A percentile compares a stretch with the other conserved stretches of the same genome.
phyloP scores from a whole-genome alignment of 2,113 vertebrate species.

The Perognathus longimembris region DNA sequence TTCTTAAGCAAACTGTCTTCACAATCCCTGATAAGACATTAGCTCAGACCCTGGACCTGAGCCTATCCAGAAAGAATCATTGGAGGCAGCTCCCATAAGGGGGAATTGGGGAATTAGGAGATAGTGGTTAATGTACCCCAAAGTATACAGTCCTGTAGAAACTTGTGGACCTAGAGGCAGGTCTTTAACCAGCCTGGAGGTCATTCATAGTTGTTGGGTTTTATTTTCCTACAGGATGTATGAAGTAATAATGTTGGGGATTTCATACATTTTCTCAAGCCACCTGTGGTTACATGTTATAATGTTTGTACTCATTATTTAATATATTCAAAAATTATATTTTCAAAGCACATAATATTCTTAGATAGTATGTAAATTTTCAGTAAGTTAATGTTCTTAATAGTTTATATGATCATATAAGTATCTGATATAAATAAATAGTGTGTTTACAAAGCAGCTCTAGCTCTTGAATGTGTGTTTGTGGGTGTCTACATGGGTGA shows the following conservation, averaged over 20 bases:
- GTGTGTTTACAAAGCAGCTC: background rate
- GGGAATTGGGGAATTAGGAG: background rate
- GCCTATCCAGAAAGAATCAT: background rate
- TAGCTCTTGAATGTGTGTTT: background rate
- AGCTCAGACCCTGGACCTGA: background rate
- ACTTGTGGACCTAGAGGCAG: background rate
- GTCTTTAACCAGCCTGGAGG: background rate
- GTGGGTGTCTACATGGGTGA: no score
- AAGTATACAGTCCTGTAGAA: background rate
- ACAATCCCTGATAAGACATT: background rate
- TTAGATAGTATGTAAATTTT: constrained; percentile 1
- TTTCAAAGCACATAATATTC: background rate
- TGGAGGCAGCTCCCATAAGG: background rate
- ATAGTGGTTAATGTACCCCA: background rate
- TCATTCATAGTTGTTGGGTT: background rate
- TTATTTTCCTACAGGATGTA: background rate
- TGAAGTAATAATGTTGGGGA: background rate
- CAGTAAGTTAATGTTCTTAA: background rate
- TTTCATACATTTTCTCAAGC: background rate
- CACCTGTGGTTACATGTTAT: background rate
- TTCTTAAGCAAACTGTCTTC: background rate
- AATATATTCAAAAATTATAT: background rate
- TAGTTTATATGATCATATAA: background rate
- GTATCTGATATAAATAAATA: constrained; percentile 2
- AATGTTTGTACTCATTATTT: background rate